Evolutionary conservation across 2,797 vertebrate species (phyloP).

Genomic region (Eremophila alpestris): DNA sequence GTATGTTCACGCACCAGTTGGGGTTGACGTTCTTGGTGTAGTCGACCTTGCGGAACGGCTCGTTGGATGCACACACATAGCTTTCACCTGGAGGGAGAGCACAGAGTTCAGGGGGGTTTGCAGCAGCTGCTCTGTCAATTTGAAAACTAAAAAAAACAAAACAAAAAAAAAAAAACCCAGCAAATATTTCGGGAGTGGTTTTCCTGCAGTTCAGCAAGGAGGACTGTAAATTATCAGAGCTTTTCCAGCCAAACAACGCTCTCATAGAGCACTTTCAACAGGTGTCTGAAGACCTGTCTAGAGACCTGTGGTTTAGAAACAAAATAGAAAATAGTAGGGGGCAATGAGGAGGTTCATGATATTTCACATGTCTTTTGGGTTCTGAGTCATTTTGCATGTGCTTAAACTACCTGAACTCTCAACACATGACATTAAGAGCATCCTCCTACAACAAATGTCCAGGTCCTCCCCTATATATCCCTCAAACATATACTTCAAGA

Average conservation of each 20-base stretch:
- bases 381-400: background rate
- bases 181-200: background rate
- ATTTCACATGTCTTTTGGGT: background rate
- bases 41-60: constrained; percentile 91
- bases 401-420: background rate
- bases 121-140: background rate
- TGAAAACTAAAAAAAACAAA: background rate
- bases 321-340: background rate
- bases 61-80: constrained; percentile 96
- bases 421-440: background rate
- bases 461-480: background rate
- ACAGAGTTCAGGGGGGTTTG: background rate
- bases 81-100: constrained; percentile 86
- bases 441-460: background rate
- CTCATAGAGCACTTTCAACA: background rate
- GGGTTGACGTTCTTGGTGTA: constrained; percentile 95
- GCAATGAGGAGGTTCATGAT: background rate
- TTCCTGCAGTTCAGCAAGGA: background rate
- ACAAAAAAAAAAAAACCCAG: background rate
- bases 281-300: background rate
- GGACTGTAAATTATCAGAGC: background rate
- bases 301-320: background rate
- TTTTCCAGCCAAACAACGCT: background rate
- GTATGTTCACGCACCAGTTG: constrained; percentile 95
- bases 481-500: background rate